Base-by-base conservation (phyloP, 2,113 vertebrate species). In the Odocoileus virginianus region DNA sequence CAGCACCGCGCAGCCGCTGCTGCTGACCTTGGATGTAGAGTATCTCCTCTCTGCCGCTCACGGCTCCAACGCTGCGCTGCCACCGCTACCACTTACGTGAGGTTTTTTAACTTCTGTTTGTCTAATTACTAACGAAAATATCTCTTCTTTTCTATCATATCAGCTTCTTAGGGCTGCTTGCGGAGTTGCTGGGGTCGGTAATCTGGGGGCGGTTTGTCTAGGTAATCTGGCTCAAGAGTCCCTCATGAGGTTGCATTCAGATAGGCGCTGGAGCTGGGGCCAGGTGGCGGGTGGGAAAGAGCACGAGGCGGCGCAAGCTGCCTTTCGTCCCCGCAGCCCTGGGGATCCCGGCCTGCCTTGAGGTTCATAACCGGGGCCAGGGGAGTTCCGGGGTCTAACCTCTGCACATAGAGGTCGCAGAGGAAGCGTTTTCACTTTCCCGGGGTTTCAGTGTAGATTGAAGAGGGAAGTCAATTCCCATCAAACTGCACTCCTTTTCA, bases 401-500 rank as follows among this genome's bases (percentile, higher is more conserved):
- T 43, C 30, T 8, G 67, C 43, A 50, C 25, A 9, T 28, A 60
- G 57, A 87, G 52, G 21, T 92, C n/a, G 5, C 23, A 0, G 23
- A 36, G 57, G 12, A 58, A 67, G 89, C 27, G 23, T 28, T 85
- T 87, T 33, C 50, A 40, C 79, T 71, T 67, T 25, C 28, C 17
- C 10, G 3, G 8, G 91, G 40, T 81, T 58, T 54, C 54, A 9
- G 33, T 54, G 89, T 57, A 2, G 90, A 83, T 30, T 40, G 91
- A 19, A 64, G 84, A 25, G 95, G 91, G 89, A 95, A 97, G 87
- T 54, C 9, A 79, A 47, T 67, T 85, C 45, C 30, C 25, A 57
- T 43, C 84, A 54, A 40, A 55, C 89, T 21, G 83, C 87, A 76
- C 89, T 95, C 97, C 91, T 95, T 97, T 74, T n/a, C 64, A 91